These are phyloP conservation scores for Psephotus haematonotus DNA, from an alignment of 2,113 vertebrate genomes.

Conservation along the genomic window DNA sequence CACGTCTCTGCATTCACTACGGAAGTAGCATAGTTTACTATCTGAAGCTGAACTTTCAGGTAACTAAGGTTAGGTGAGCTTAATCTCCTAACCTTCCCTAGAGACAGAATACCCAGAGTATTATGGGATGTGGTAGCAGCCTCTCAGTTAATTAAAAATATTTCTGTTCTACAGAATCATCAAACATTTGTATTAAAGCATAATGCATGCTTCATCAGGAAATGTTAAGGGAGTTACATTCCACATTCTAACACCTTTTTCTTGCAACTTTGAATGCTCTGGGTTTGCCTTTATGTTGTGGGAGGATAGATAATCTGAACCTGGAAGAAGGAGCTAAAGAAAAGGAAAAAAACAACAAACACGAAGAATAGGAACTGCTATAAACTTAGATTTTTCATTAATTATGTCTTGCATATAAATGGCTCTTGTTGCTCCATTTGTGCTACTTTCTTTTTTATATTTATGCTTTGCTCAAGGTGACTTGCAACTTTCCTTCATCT, in stretches of 20 bases:
- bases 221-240: not conserved
- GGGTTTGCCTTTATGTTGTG: not conserved
- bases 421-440: not conserved
- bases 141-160: not conserved
- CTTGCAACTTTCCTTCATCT: not conserved
- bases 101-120: not conserved
- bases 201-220: not conserved
- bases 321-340: not conserved
- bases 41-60: not conserved
- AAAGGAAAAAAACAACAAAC: not conserved
- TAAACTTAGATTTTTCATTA: not conserved
- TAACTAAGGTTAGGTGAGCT: not conserved
- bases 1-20: not conserved
- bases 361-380: not conserved
- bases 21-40: not conserved
- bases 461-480: not conserved
- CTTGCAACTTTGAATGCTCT: not conserved
- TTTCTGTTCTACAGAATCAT: not conserved
- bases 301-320: not conserved
- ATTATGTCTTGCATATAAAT: not conserved
- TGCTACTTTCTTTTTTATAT: not conserved
- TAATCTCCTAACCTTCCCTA: not conserved
- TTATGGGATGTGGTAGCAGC: not conserved
- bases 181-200: not conserved
- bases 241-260: not conserved